Percentiles rank a stretch among this genome's conserved stretches.
Conservation (phyloP, 2,888 invertebrate species). For the Caenorhabditis japonica region DNA sequence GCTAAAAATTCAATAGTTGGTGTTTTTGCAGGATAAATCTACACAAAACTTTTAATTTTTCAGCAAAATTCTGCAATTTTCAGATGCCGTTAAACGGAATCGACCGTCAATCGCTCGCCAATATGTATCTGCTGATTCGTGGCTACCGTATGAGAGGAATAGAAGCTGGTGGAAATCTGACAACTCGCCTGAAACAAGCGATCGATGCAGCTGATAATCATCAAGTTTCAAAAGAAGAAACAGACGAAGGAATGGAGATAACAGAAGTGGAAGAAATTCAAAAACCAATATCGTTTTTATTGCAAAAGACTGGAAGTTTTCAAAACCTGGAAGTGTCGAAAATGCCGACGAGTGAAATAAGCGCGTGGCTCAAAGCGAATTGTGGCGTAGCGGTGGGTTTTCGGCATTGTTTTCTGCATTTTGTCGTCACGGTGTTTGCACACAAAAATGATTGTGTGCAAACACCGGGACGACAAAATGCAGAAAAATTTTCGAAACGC, state of each 20-base stretch:
- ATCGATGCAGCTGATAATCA: conserved; percentile 8
- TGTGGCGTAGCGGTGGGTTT: conserved; percentile 3
- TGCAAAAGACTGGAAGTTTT: background rate
- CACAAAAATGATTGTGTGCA: background rate
- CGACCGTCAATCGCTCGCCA: conserved; percentile 10
- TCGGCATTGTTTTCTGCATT: background rate
- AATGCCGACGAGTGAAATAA: conserved; percentile 15
- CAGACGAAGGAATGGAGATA: conserved; percentile 27
- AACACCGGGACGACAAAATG: no score
- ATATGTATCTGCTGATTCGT: conserved; percentile 36
- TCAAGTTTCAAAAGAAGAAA: conserved; percentile 13
- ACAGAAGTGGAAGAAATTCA: background rate
- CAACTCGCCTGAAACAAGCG: conserved; percentile 9
- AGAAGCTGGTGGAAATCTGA: conserved; percentile 7
- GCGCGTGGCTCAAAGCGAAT: conserved; percentile 33
- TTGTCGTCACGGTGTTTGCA: no score
- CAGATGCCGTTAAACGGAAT: conserved; percentile 31
- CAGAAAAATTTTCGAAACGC: no score
- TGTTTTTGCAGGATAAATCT: background rate
- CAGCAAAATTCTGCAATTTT: conserved; percentile 3
- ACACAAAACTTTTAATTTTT: background rate
- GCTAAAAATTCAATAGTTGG: no score
- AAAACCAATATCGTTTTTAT: no score
- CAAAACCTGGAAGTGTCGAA: no score
- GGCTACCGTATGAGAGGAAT: conserved; percentile 43